A percentile compares a stretch with the other conserved stretches of the same genome.
These are phyloP conservation scores for Brachyptera putata DNA, from an alignment of 2,888 invertebrate genomes.

Conservation along the genomic window DNA sequence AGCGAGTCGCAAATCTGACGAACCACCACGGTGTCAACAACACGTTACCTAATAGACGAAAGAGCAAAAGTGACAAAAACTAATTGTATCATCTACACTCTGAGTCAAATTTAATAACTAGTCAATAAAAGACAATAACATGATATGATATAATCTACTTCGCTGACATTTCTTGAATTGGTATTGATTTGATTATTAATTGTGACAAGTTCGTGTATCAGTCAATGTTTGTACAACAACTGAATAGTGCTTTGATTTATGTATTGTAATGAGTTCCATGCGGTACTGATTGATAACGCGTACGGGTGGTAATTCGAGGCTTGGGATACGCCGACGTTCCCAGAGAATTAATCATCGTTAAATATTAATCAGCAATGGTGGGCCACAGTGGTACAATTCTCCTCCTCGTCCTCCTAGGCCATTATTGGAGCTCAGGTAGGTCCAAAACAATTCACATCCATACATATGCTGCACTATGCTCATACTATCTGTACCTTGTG, in stretches of 20 bases:
- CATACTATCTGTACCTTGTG: too few relatives aligned
- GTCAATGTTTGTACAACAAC: background rate
- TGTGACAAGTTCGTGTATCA: background rate
- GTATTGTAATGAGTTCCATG: background rate
- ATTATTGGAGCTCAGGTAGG: constrained; percentile 10
- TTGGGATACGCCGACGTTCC: background rate
- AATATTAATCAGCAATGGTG: constrained; percentile 12
- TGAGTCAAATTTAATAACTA: too few relatives aligned
- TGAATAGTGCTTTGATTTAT: constrained; percentile 17
- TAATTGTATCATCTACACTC: background rate
- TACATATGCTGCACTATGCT: too few relatives aligned
- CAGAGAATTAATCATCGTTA: constrained; percentile 2
- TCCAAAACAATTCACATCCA: too few relatives aligned
- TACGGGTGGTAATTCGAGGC: background rate
- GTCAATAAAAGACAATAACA: too few relatives aligned
- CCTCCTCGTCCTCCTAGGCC: background rate
- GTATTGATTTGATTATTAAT: background rate
- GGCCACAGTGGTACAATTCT: background rate
- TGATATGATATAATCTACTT: background rate
- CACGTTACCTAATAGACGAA: too few relatives aligned
- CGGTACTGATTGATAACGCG: constrained; percentile 11
- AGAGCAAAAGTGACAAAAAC: background rate
- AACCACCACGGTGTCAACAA: too few relatives aligned
- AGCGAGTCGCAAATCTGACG: background rate
- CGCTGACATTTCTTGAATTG: background rate